Evolutionary conservation across 2,113 vertebrate genomes (phyloP), one percentile per base, ranked within the genome.

Genomic region (Phrynosoma blainvillii): DNA sequence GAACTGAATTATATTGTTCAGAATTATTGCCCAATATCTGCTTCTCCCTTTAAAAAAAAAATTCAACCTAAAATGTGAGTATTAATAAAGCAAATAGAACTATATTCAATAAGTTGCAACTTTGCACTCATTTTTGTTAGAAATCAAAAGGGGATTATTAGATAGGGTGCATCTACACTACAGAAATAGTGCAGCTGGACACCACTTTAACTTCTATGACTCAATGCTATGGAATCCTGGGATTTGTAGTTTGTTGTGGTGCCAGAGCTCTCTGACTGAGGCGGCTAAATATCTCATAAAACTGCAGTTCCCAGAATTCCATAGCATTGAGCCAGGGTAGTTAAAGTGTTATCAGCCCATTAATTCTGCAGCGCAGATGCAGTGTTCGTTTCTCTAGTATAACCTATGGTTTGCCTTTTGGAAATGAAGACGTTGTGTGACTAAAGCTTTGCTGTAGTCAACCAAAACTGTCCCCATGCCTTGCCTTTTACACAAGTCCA

Each of bases 331-430:
- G 47, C 47, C 47, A 47, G 7, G 47, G 47, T 7, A 47, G 47
- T 47, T 47, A 47, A 47, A 47, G 47, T 47, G 47, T 47, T 47
- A 4, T 47, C 47, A 6, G 47, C 7, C 5, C 5, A 47, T 47
- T 47, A 47, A 47, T 47, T 47, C 47, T 7, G 7, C 47, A 47
- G 47, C 7, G 2, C 47, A 47, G 47, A 47, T 47, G 47, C 47
- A 47, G 47, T 7, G 7, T 47, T 47, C 5, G 47, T 47, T 47
- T 47, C 47, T 47, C 47, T 84, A 85, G 77, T 5, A 84, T 93
- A 94, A 89, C 89, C 84, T 62, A 77, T 65, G 82, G 16, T 68
- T 89, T 89, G 0, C 90, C 77, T 27, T 90, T 86, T 90, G 3
- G 84, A 87, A 86, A 71, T 56, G 18, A 1, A 30, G 76, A 27